Conservation (phyloP, 2,888 invertebrate genomes). For the Drosophila flavopinicola region DNA sequence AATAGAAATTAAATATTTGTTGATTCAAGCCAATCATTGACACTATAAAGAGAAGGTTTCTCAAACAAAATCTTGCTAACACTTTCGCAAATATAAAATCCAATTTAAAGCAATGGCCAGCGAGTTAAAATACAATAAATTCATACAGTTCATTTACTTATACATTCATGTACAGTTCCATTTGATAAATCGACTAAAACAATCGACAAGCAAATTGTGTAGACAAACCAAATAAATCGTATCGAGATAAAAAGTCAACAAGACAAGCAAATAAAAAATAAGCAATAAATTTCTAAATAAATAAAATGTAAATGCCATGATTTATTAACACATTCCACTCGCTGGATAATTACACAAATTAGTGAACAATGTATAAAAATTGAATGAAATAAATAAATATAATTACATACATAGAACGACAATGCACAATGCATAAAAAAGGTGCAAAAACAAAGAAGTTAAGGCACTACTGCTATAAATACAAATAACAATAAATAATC, state of each 20-base stretch:
- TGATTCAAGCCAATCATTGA: too few relatives aligned
- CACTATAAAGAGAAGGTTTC: too few relatives aligned
- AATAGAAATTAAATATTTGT: too few relatives aligned
- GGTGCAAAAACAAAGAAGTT: conserved; percentile 5
- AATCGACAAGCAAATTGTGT: neutral
- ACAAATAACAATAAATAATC: conserved; percentile 71
- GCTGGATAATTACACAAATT: conserved; percentile 39
- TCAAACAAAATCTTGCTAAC: too few relatives aligned
- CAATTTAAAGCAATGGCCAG: neutral
- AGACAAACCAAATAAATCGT: conserved; percentile 9
- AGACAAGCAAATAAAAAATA: conserved; percentile 6
- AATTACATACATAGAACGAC: neutral
- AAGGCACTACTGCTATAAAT: conserved; percentile 37
- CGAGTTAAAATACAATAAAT: neutral
- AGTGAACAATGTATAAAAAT: conserved; percentile 29
- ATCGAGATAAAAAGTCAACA: neutral
- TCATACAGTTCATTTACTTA: neutral
- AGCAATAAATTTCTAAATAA: conserved; percentile 12
- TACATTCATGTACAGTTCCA: neutral
- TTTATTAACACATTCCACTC: conserved; percentile 33
- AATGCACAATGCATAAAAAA: conserved; percentile 2
- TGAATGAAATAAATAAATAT: conserved; percentile 36
- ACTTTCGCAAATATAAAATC: too few relatives aligned
- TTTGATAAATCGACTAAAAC: conserved; percentile 1
- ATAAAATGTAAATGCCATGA: conserved; percentile 29